These are phyloP conservation scores for Oncorhynchus keta DNA, from an alignment of 2,113 vertebrate genomes.

Conservation along the genomic window DNA sequence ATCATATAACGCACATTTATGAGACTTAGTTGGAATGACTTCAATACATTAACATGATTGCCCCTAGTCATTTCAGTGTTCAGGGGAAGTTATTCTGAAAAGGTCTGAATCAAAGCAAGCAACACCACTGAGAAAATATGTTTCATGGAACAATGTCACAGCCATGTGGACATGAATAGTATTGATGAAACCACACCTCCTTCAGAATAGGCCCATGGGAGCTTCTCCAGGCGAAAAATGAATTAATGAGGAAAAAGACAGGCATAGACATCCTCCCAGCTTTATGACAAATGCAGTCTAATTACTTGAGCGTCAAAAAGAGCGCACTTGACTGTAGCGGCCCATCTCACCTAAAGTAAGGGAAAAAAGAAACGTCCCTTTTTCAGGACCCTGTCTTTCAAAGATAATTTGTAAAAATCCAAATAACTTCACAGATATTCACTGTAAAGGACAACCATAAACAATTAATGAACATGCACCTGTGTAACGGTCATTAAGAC, in stretches of 20 bases:
- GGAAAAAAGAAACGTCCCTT: too few species aligned
- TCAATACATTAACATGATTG: too few species aligned
- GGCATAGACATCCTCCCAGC: too few species aligned
- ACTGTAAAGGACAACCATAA: too few species aligned
- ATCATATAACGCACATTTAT: neutral
- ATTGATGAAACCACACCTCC: neutral
- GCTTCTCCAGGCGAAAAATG: neutral
- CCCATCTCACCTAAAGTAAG: neutral
- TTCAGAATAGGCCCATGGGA: neutral
- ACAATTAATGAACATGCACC: too few species aligned
- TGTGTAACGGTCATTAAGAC: too few species aligned
- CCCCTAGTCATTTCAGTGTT: too few species aligned
- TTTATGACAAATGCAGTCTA: too few species aligned
- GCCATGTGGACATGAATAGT: constrained; percentile 41
- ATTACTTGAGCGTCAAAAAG: too few species aligned
- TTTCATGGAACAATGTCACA: constrained; percentile 49
- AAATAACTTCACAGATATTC: too few species aligned
- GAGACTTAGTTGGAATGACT: neutral
- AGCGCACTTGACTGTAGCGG: neutral
- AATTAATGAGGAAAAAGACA: neutral
- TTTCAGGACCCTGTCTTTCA: too few species aligned
- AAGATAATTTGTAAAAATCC: too few species aligned
- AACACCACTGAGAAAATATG: neutral
- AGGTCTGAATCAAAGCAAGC: neutral
- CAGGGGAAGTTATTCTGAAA: neutral